Evolutionary conservation across 2,888 invertebrate species (phyloP).

Genomic region (Nymphalis c-album): DNA sequence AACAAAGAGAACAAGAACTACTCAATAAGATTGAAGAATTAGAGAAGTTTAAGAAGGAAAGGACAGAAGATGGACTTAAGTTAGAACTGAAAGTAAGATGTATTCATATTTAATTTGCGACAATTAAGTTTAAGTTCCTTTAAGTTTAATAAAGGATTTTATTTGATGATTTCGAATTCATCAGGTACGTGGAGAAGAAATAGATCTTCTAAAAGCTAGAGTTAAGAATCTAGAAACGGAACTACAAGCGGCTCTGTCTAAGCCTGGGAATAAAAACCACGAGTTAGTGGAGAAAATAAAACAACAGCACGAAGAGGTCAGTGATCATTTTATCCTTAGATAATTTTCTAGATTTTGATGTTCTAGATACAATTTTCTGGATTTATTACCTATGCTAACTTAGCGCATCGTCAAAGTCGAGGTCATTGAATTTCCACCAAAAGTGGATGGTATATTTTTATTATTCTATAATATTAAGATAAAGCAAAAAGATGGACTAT

Average conservation of each 20-base stretch:
- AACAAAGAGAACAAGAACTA: conserved; percentile 64
- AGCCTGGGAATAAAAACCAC: conserved; percentile 74
- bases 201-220: conserved; percentile 75
- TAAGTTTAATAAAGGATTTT: not conserved
- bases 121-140: conserved; percentile 30
- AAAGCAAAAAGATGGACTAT: too few species aligned
- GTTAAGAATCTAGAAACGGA: conserved; percentile 75
- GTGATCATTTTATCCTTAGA: not conserved
- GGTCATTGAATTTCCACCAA: too few species aligned
- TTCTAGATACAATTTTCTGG: too few species aligned
- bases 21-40: conserved; percentile 69
- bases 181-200: conserved; percentile 78
- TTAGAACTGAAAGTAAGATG: conserved; percentile 65
- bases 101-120: conserved; percentile 47
- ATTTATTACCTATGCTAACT: too few species aligned
- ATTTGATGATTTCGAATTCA: not conserved
- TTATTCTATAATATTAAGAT: too few species aligned
- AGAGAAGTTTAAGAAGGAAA: conserved; percentile 63
- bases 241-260: conserved; percentile 70
- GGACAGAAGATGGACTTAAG: conserved; percentile 59
- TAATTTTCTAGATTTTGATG: not conserved
- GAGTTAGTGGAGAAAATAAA: conserved; percentile 77
- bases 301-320: conserved; percentile 75
- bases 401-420: too few species aligned
- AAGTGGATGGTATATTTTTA: too few species aligned